Base-by-base conservation (phyloP, 2,888 invertebrate genomes). In the Drosophila cyrtoloma region DNA sequence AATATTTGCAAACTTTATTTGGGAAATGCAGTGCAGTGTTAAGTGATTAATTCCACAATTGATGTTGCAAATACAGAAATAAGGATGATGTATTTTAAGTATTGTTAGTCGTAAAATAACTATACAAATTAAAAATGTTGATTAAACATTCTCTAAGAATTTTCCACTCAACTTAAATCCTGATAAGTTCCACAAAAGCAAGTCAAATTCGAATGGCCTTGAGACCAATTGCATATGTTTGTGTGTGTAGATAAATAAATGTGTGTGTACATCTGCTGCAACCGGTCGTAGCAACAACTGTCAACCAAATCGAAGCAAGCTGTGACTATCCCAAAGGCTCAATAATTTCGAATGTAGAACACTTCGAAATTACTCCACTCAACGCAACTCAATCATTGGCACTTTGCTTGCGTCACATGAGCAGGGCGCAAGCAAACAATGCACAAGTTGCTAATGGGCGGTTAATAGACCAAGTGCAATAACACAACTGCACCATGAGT, bases 401-500 rank as follows among this genome's bases (percentile, higher is more conserved):
- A 3, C 28, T 16, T 42, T 26, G 44, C 51, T 26, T 65, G 50
- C 55, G 50, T 64, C 65, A 47, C 14, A 73, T 19, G 53, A 4
- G 12, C 16, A 22, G 19, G 37, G 44, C 32, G 37, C 60, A 52
- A n/a, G 59, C 59, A 59, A 32, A 32, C 30, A 56, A 26, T 44
- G 55, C 63, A 55, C 52, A 44, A 37, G 72, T 51, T 47, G 55
- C 19, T 28, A 26, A 22, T 26, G 50, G 39, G 30, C 79, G 42
- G 47, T 59, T n/a, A 55, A 79, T 75, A 68, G 64, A 64, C 55
- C 53, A 58, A 69, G 47, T 68, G 50, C 74, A 73, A 60, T 50
- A 56, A 37, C 58, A 30, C 66, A 67, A 75, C 22, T 58, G 53
- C 52, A 67, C 16, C 30, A 35, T 28, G 4, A 4, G 2, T 47